A percentile compares a stretch with the other conserved stretches of the same genome.
Conservation (phyloP, 2,888 invertebrate genomes). For the Rhamphomyia laevipes region DNA sequence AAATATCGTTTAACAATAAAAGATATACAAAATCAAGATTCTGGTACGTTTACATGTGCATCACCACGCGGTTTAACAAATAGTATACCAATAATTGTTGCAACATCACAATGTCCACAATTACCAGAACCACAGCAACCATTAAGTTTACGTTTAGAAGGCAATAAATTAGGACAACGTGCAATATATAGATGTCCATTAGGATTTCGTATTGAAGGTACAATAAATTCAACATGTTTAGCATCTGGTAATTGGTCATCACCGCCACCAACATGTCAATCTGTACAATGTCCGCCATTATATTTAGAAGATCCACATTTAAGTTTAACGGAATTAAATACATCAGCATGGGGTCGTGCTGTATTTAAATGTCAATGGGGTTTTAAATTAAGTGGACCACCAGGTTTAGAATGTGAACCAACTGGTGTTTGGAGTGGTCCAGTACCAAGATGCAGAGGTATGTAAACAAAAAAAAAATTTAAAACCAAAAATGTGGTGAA, state of each 20-base stretch:
- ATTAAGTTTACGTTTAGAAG: constrained; percentile 61
- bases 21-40: constrained; percentile 71
- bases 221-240: constrained; percentile 67
- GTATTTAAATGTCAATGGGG: constrained; percentile 79
- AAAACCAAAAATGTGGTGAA: too few relatives aligned
- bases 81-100: constrained; percentile 44
- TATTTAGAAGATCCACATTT: constrained; percentile 58
- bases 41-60: constrained; percentile 74
- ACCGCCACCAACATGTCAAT: constrained; percentile 58
- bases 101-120: constrained; percentile 56
- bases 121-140: constrained; percentile 48
- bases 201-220: constrained; percentile 68
- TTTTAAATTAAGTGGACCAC: constrained; percentile 61
- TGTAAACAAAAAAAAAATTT: constrained; percentile 23
- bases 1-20: constrained; percentile 71
- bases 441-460: constrained; percentile 65
- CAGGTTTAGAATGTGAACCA: constrained; percentile 66
- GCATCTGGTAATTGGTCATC: constrained; percentile 75
- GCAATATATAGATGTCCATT: constrained; percentile 54
- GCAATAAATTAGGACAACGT: constrained; percentile 63
- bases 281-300: constrained; percentile 65
- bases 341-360: constrained; percentile 67
- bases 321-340: constrained; percentile 65
- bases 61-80: constrained; percentile 64
- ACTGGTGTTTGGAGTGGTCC: constrained; percentile 70